Evolutionary conservation across 2,888 invertebrate species (phyloP).

Genomic region (Nematopogon swammerdamellus): DNA sequence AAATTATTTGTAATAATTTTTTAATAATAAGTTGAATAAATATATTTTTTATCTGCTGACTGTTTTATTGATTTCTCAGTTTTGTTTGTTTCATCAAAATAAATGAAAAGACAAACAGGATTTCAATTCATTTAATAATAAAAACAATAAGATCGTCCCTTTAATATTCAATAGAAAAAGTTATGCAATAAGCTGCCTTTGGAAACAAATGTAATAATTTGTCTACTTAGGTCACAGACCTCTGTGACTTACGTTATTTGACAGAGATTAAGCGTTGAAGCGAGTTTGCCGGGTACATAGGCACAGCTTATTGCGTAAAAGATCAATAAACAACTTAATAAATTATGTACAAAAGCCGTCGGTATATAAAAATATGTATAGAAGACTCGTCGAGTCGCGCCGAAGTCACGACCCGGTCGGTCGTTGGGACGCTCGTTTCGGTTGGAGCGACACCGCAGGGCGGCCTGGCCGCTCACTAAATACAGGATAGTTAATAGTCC

Average conservation of each 20-base stretch:
- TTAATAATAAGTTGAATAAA: too few relatives aligned
- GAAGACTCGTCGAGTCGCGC: conserved; percentile 44
- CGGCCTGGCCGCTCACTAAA: conserved; percentile 8
- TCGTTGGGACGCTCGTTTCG: conserved; percentile 35
- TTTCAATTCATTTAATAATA: conserved; percentile 38
- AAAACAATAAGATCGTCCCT: conserved; percentile 38
- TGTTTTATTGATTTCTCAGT: too few relatives aligned
- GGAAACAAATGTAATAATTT: not conserved
- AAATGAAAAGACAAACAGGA: not conserved
- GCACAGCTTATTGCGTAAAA: conserved; percentile 27
- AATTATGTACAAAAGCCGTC: conserved; percentile 49
- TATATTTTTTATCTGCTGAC: too few relatives aligned
- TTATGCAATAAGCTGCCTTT: not conserved
- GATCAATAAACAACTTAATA: conserved; percentile 23
- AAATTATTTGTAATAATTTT: too few relatives aligned
- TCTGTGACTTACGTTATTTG: not conserved
- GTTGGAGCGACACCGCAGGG: not conserved
- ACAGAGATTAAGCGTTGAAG: not conserved
- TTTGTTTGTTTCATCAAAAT: not conserved
- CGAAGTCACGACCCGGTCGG: conserved; percentile 44
- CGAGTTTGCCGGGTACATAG: not conserved
- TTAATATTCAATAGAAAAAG: conserved; percentile 24
- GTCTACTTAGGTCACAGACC: too few relatives aligned
- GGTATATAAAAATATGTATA: conserved; percentile 46
- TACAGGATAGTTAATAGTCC: conserved; percentile 40